A percentile compares a stretch with the other conserved stretches of the same genome.
Conservation (phyloP, 2,113 vertebrate species). For the Onychorhynchus coronatus region DNA sequence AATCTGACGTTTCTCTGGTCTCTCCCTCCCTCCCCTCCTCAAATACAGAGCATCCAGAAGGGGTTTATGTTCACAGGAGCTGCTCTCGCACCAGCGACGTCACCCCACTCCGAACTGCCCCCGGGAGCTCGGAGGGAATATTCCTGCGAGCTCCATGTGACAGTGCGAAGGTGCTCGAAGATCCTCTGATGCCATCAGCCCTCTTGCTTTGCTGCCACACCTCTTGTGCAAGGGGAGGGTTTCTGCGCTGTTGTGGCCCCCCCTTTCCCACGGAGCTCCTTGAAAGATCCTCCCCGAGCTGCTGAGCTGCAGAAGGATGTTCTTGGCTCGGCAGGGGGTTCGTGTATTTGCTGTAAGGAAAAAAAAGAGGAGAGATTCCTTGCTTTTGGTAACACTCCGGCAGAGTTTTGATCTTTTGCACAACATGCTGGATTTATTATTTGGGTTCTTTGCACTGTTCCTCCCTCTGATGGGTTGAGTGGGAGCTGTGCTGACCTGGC, state of each 20-base stretch:
- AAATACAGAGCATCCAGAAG: not conserved
- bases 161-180: not conserved
- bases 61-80: not conserved
- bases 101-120: not conserved
- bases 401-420: not conserved
- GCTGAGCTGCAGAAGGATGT: not conserved
- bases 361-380: not conserved
- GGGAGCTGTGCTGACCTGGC: not conserved
- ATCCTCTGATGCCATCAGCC: not conserved
- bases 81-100: rapidly evolving
- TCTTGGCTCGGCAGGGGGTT: not conserved
- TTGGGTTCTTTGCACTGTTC: not conserved
- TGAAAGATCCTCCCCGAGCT: not conserved
- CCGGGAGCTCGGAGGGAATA: not conserved
- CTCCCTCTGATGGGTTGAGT: rapidly evolving
- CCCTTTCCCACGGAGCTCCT: not conserved
- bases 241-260: not conserved
- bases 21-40: not conserved
- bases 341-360: not conserved
- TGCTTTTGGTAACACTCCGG: not conserved
- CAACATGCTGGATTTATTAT: not conserved
- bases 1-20: not conserved
- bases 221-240: not conserved
- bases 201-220: not conserved
- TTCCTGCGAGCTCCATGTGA: not conserved